These are phyloP conservation scores for Byasa hedistus DNA, from an alignment of 2,888 invertebrate species.

Conservation along the genomic window DNA sequence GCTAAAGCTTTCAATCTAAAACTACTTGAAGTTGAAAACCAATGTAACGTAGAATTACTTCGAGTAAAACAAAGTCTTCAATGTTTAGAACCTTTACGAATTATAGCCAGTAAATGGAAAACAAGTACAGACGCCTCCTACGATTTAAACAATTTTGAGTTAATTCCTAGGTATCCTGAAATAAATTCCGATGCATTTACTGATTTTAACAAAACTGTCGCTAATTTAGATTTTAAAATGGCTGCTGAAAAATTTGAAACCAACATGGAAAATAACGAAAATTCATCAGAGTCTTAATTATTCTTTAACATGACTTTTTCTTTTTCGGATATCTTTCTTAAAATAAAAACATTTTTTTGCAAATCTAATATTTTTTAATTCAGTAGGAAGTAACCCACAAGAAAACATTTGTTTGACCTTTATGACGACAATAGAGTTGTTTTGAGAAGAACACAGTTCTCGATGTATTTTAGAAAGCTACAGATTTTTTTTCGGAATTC, in stretches of 20 bases:
- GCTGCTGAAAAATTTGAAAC: conserved; percentile 33
- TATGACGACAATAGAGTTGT: not conserved
- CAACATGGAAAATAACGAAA: not conserved
- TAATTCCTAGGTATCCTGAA: conserved; percentile 64
- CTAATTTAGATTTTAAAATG: conserved; percentile 39
- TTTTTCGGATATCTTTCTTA: not conserved
- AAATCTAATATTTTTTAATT: not conserved
- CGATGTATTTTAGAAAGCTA: too few relatives aligned
- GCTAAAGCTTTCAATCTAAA: conserved; percentile 70
- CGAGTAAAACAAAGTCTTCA: conserved; percentile 72
- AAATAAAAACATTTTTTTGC: not conserved
- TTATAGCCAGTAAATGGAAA: conserved; percentile 69
- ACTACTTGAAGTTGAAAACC: conserved; percentile 71
- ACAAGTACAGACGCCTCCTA: conserved; percentile 46
- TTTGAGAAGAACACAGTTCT: not conserved
- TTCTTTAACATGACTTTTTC: not conserved
- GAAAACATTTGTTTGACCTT: too few relatives aligned
- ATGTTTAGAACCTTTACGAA: conserved; percentile 66
- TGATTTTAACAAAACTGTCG: conserved; percentile 46
- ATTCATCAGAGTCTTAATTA: not conserved
- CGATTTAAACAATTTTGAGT: conserved; percentile 57
- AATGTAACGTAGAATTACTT: conserved; percentile 70
- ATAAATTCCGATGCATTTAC: conserved; percentile 46
- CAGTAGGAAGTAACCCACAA: not conserved
- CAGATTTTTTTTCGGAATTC: too few relatives aligned